Conservation (phyloP, 2,797 vertebrate genomes). For the Sebastes minor region DNA sequence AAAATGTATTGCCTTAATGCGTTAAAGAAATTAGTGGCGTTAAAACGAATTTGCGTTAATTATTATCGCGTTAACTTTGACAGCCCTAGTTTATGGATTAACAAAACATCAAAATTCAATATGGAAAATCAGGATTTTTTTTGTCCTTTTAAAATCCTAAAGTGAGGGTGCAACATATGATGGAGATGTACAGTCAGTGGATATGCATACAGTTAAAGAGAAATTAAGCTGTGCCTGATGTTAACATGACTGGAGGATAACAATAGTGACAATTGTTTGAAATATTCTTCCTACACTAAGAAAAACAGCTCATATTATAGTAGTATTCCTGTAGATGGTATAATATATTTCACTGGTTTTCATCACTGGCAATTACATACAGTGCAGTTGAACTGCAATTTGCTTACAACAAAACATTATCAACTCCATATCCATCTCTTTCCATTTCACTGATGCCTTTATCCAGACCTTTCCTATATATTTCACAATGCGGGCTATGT, state of each 20-base stretch:
- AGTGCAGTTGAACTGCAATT: background rate
- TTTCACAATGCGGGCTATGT: constrained; percentile 21
- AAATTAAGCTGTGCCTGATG: too few species aligned
- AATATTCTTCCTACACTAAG: background rate
- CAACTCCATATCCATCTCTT: background rate
- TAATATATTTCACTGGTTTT: background rate
- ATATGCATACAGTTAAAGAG: background rate
- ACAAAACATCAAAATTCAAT: constrained; percentile 14
- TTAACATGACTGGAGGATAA: background rate
- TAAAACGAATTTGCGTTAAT: rapidly evolving
- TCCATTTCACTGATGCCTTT: constrained; percentile 2
- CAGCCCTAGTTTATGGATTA: constrained; percentile 9
- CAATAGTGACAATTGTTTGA: background rate
- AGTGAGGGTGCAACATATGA: constrained; percentile 30
- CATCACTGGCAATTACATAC: background rate
- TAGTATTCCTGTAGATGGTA: background rate
- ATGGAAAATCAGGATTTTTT: constrained; percentile 20
- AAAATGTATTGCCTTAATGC: too few species aligned
- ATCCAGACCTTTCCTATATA: constrained; percentile 28
- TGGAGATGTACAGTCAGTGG: background rate
- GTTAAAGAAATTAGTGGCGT: too few species aligned
- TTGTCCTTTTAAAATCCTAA: constrained; percentile 30
- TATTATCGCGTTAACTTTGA: too few species aligned
- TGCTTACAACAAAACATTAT: constrained; percentile 1
- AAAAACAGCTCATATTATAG: background rate